Percentiles rank a stretch among this genome's conserved stretches.
phyloP scores from a whole-genome alignment of 2,797 vertebrate genomes.

The Threskiornis aethiopicus region DNA sequence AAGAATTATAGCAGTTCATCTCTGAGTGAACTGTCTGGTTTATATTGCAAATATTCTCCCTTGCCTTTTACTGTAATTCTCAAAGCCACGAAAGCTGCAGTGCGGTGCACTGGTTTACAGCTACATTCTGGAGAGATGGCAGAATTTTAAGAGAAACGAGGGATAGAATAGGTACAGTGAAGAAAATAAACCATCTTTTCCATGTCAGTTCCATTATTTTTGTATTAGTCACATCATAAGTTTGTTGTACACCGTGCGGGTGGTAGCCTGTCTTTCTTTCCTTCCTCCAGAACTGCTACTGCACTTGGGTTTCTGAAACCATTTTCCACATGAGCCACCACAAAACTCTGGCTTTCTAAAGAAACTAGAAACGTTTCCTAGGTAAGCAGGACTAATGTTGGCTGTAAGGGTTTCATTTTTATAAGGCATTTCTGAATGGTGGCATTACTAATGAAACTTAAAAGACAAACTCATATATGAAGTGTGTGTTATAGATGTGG shows the following conservation, averaged over 20 bases:
- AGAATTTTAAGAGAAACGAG: background rate
- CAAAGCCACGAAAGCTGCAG: background rate
- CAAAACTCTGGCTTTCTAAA: background rate
- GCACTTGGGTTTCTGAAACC: background rate
- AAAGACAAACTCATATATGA: background rate
- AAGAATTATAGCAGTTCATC: background rate
- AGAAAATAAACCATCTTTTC: background rate
- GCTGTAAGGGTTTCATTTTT: background rate
- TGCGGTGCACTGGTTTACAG: background rate
- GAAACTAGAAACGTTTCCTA: background rate
- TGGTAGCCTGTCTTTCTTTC: background rate
- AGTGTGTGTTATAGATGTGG: background rate
- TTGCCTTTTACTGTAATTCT: background rate
- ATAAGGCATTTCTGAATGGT: background rate
- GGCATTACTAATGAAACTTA: background rate
- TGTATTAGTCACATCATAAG: background rate
- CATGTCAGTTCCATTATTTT: background rate
- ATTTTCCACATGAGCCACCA: background rate
- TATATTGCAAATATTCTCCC: background rate
- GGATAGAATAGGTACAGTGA: background rate
- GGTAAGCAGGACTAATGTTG: background rate
- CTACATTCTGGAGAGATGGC: background rate
- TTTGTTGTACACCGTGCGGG: fast-evolving
- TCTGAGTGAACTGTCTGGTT: background rate
- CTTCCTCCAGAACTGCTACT: background rate